Evolutionary conservation across 2,888 invertebrate species (phyloP).

Genomic region (Cylindroiulus punctatus): DNA sequence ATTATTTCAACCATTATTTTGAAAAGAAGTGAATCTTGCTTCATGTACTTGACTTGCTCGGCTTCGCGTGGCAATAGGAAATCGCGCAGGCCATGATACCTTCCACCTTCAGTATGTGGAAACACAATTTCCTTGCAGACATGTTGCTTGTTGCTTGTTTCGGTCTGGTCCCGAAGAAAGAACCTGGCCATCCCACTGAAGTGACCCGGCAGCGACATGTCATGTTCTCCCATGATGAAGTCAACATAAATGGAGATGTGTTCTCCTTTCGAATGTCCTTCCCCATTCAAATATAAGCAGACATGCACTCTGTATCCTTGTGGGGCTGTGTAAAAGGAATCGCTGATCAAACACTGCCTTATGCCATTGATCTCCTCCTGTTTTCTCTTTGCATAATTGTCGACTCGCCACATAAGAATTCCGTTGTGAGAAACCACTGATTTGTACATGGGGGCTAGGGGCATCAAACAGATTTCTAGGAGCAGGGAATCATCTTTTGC

Average conservation of each 20-base stretch:
- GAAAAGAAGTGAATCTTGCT: too few relatives aligned
- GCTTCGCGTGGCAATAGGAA: too few relatives aligned
- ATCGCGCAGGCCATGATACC: too few relatives aligned
- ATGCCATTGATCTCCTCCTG: conserved; percentile 2
- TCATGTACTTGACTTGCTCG: too few relatives aligned
- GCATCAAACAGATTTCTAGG: neutral
- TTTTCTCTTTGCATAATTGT: neutral
- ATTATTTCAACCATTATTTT: too few relatives aligned
- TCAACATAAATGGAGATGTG: neutral
- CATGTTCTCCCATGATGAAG: neutral
- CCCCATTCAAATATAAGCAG: neutral
- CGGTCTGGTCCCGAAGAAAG: neutral
- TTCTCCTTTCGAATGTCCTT: too few relatives aligned
- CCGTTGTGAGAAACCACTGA: neutral
- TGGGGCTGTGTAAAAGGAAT: neutral
- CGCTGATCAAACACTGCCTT: neutral
- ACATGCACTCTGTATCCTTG: neutral
- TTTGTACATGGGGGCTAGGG: neutral
- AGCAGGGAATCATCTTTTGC: neutral
- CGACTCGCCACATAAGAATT: neutral
- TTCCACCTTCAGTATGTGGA: too few relatives aligned
- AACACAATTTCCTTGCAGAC: too few relatives aligned
- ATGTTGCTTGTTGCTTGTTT: too few relatives aligned
- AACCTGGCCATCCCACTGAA: neutral
- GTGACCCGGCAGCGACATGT: neutral